Conservation (phyloP, 2,113 vertebrate genomes). For the Hydrochoerus hydrochaeris region DNA sequence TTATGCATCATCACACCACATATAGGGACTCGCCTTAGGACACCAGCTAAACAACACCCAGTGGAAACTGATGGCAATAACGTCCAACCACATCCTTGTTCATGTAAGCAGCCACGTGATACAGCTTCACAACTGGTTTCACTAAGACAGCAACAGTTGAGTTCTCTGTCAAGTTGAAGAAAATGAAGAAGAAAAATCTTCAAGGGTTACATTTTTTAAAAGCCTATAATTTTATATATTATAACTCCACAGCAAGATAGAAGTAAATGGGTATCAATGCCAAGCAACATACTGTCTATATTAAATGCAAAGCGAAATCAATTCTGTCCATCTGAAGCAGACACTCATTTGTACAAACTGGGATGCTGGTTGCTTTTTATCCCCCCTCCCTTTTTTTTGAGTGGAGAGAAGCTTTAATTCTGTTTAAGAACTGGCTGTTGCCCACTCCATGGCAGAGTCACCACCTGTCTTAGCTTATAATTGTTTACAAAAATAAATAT, state of each 20-base stretch:
- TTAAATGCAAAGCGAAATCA: too few relatives aligned
- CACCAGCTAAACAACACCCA: neutral
- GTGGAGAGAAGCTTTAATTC: constrained; percentile 31
- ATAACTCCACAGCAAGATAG: neutral
- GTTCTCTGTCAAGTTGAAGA: neutral
- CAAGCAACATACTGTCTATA: too few relatives aligned
- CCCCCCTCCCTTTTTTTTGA: too few relatives aligned
- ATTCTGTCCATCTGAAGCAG: too few relatives aligned
- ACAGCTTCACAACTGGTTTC: neutral
- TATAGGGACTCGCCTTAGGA: neutral
- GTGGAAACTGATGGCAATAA: neutral
- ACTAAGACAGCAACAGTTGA: neutral
- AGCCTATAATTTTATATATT: neutral
- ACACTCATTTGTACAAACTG: too few relatives aligned
- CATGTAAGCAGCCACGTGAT: neutral
- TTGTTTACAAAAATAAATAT: constrained; percentile 74
- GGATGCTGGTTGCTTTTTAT: too few relatives aligned
- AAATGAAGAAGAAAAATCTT: neutral
- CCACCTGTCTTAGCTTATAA: neutral
- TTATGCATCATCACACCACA: too few relatives aligned
- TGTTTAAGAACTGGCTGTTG: neutral
- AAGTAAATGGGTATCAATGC: neutral
- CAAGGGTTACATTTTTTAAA: neutral
- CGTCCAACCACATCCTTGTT: neutral
- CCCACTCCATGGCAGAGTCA: rapidly evolving